A percentile compares a stretch with the other conserved stretches of the same genome.
Conservation (phyloP, 2,888 invertebrate genomes). For the Melolontha melolontha region DNA sequence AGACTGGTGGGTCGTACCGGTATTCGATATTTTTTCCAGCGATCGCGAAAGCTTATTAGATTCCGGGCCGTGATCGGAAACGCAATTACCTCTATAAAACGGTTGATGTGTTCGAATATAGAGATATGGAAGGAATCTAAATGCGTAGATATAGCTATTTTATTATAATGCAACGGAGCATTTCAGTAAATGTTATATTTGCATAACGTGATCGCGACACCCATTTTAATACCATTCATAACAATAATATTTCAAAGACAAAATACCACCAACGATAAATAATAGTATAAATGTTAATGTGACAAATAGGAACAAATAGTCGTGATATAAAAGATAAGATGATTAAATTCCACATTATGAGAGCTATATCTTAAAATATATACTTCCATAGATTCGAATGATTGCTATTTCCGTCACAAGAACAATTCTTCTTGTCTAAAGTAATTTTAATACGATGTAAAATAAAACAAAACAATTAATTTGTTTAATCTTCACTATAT, state of each 20-base stretch:
- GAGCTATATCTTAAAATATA: too few species aligned
- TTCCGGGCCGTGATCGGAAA: neutral
- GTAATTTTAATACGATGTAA: too few species aligned
- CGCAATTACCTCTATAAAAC: constrained; percentile 3
- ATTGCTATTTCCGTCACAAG: too few species aligned
- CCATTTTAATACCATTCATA: constrained; percentile 9
- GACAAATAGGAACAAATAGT: constrained; percentile 31
- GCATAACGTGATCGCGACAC: constrained; percentile 28
- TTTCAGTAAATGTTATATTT: constrained; percentile 30
- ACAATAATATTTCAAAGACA: constrained; percentile 10
- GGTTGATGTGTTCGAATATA: neutral
- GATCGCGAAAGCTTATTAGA: constrained; percentile 4
- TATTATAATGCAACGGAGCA: constrained; percentile 6
- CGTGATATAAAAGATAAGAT: constrained; percentile 16
- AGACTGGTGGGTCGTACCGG: constrained; percentile 41
- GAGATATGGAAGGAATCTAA: neutral
- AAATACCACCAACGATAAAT: constrained; percentile 16
- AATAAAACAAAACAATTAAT: too few species aligned
- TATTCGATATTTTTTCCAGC: constrained; percentile 5
- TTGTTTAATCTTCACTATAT: too few species aligned
- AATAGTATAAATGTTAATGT: constrained; percentile 22
- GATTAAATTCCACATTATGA: constrained; percentile 5
- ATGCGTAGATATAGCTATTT: constrained; percentile 5
- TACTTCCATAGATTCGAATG: too few species aligned
- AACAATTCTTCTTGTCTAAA: too few species aligned